These are phyloP conservation scores for Merodon equestris DNA, from an alignment of 2,888 invertebrate species.

Conservation along the genomic window DNA sequence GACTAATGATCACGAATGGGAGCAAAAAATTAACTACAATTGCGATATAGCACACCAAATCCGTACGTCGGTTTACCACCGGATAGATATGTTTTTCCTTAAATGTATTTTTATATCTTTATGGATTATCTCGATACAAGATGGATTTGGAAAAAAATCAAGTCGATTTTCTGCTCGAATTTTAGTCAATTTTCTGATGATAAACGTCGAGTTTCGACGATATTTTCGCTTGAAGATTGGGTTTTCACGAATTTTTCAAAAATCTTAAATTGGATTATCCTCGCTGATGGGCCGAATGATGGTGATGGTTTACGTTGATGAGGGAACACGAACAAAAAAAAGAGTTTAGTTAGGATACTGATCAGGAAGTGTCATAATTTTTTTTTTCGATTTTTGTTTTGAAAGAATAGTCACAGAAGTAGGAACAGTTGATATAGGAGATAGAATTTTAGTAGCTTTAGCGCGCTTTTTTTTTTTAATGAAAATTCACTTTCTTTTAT, in stretches of 20 bases:
- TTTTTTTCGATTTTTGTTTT: not conserved
- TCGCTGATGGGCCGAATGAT: constrained; percentile 2
- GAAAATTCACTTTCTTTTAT: constrained; percentile 62
- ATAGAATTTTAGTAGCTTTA: constrained; percentile 6
- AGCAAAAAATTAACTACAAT: not conserved
- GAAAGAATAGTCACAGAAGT: constrained; percentile 6
- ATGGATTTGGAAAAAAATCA: too few species aligned
- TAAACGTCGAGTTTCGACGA: too few species aligned
- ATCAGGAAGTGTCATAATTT: constrained; percentile 35
- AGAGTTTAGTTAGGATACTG: constrained; percentile 36
- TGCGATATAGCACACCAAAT: too few species aligned
- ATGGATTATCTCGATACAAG: too few species aligned
- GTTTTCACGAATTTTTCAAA: not conserved
- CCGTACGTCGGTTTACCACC: too few species aligned
- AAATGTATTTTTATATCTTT: too few species aligned
- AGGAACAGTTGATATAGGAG: constrained; percentile 26
- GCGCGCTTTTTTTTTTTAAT: constrained; percentile 11
- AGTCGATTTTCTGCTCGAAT: too few species aligned
- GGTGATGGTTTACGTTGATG: constrained; percentile 4
- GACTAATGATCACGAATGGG: too few species aligned
- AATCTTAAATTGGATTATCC: not conserved
- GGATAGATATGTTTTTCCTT: too few species aligned
- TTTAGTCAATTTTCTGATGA: too few species aligned
- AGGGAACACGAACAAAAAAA: constrained; percentile 28
- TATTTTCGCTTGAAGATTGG: too few species aligned